Percentiles rank a stretch among this genome's conserved stretches.
phyloP scores from a whole-genome alignment of 1,140 invertebrate species.

The Rhagoletis pomonella region DNA sequence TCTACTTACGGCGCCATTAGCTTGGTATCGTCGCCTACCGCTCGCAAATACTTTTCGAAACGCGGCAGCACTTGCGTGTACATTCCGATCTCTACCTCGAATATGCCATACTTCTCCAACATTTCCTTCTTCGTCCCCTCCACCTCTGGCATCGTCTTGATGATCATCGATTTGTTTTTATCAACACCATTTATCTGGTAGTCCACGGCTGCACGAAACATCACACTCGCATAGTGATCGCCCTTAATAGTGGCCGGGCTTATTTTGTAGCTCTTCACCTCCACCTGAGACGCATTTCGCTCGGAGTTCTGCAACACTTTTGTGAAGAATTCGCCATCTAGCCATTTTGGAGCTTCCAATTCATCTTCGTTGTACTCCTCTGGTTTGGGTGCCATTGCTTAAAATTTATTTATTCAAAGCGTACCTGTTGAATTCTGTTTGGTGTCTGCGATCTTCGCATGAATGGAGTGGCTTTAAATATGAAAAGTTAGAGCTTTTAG shows the following conservation, averaged over 20 bases:
- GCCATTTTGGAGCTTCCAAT: conserved; percentile 36
- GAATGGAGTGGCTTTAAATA: too few relatives aligned
- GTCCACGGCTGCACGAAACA: conserved; percentile 44
- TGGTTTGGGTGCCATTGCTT: background rate
- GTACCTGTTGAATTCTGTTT: too few relatives aligned
- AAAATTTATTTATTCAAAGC: too few relatives aligned
- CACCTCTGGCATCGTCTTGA: conserved; percentile 51
- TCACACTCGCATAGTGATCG: conserved; percentile 56
- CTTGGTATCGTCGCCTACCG: conserved; percentile 27
- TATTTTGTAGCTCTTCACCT: conserved; percentile 36
- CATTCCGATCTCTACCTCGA: conserved; percentile 48
- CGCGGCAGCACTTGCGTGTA: conserved; percentile 46
- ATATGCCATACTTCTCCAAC: conserved; percentile 2
- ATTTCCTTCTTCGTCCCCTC: conserved; percentile 45
- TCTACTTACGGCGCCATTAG: conserved; percentile 50
- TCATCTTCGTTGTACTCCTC: conserved; percentile 50
- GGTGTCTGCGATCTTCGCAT: too few relatives aligned
- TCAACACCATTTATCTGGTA: background rate
- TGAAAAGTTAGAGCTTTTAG: too few relatives aligned
- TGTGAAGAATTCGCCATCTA: background rate
- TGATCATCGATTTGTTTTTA: conserved; percentile 49
- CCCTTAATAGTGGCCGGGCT: conserved; percentile 47
- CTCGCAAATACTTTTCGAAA: conserved; percentile 34
- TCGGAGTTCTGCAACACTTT: conserved; percentile 13
- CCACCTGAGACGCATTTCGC: background rate